These are phyloP conservation scores for Fregetta grallaria DNA, from an alignment of 2,113 vertebrate species.

Conservation along the genomic window DNA sequence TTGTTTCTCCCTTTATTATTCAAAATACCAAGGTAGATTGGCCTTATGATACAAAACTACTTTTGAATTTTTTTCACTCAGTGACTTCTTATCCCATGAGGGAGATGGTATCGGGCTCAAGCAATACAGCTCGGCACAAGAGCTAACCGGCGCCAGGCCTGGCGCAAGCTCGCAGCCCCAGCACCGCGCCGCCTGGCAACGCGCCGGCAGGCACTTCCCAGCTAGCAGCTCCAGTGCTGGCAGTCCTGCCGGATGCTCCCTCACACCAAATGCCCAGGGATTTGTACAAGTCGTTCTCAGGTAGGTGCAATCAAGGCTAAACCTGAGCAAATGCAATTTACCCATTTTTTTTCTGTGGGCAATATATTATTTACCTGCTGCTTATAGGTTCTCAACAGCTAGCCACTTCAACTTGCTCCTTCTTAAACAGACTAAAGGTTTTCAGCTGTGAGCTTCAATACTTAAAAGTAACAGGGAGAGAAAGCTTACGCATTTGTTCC, in stretches of 20 bases:
- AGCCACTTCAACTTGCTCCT: neutral
- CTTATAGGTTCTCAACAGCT: neutral
- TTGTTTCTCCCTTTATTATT: neutral
- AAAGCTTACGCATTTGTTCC: neutral
- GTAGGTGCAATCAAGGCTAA: neutral
- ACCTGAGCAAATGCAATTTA: neutral
- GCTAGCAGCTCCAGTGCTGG: neutral
- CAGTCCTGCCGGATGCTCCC: neutral
- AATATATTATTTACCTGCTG: neutral
- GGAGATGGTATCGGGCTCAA: rapidly evolving
- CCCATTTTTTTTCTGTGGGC: neutral
- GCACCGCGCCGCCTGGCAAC: rapidly evolving
- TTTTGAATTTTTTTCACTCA: neutral
- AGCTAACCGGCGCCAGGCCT: neutral
- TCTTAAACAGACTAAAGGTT: neutral
- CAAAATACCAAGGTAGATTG: neutral
- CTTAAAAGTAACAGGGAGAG: neutral
- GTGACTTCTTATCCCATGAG: neutral
- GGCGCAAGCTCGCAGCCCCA: neutral
- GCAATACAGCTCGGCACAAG: rapidly evolving
- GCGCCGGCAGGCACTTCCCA: rapidly evolving
- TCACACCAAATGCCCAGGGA: neutral
- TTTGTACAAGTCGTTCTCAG: neutral
- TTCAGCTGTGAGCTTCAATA: neutral
- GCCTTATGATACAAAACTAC: neutral